Evolutionary conservation across 2,888 invertebrate species (phyloP).

Genomic region (Spilosoma lubricipeda): DNA sequence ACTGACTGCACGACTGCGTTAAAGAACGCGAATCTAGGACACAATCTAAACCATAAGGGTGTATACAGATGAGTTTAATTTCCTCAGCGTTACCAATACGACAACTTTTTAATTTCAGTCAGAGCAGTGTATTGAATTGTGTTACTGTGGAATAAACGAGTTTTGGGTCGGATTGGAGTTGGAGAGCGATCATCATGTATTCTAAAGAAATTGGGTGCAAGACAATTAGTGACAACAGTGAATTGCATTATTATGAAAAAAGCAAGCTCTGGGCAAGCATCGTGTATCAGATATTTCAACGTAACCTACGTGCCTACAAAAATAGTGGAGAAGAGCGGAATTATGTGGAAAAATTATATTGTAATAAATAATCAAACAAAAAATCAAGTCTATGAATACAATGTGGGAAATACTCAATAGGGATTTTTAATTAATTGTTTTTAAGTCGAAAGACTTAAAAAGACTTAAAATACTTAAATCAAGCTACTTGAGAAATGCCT

Average conservation of each 20-base stretch:
- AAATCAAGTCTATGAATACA: background rate
- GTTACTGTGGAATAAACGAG: background rate
- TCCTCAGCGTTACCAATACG: slow-evolving; percentile 2
- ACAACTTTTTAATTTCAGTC: slow-evolving; percentile 3
- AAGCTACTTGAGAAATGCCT: background rate
- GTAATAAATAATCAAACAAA: too few relatives aligned
- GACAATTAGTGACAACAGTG: too few relatives aligned
- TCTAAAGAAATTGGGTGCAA: too few relatives aligned
- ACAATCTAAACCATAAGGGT: slow-evolving; percentile 56
- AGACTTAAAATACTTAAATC: background rate
- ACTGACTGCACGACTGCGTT: slow-evolving; percentile 59
- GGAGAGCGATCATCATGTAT: background rate
- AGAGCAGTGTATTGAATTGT: background rate
- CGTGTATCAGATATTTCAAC: too few relatives aligned
- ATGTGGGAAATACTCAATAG: background rate
- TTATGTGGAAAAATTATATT: too few relatives aligned
- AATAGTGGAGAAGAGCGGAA: too few relatives aligned
- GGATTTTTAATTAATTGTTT: background rate
- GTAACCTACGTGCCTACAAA: too few relatives aligned
- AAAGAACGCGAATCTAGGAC: slow-evolving; percentile 71
- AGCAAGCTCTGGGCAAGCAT: background rate
- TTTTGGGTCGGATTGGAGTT: background rate
- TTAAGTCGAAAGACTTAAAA: background rate
- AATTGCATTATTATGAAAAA: background rate
- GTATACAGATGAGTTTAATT: slow-evolving; percentile 11